Evolutionary conservation across 2,797 vertebrate species (phyloP).

Genomic region (Acanthopagrus latus): DNA sequence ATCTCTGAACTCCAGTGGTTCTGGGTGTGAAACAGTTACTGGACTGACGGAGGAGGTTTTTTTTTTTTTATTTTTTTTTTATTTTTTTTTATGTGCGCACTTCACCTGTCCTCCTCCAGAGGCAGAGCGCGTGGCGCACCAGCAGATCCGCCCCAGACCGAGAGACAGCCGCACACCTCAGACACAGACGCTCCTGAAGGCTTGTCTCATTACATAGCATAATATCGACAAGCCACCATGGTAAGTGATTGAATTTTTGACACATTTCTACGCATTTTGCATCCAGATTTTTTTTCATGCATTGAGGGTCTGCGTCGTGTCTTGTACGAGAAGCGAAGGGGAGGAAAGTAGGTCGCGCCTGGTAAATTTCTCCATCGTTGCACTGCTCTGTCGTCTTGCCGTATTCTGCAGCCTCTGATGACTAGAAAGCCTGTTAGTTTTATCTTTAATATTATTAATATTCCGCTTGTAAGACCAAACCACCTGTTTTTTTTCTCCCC

Average conservation of each 20-base stretch:
- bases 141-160: conserved; percentile 35
- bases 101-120: conserved; percentile 42
- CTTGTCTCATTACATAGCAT: conserved; percentile 67
- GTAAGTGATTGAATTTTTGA: conserved; percentile 40
- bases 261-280: background rate
- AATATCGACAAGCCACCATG: conserved; percentile 69
- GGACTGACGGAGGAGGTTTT: background rate
- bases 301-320: background rate
- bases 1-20: too few species aligned
- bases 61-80: too few species aligned
- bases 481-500: background rate
- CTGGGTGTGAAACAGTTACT: conserved; percentile 4
- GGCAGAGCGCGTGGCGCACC: conserved; percentile 24
- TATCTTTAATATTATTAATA: background rate
- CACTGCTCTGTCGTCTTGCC: background rate
- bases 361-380: background rate
- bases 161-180: background rate
- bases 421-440: background rate
- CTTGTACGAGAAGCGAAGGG: too few species aligned
- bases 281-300: too few species aligned
- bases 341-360: background rate
- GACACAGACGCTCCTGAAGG: conserved; percentile 24
- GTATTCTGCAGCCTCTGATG: background rate
- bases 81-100: conserved; percentile 1
- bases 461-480: background rate